Base-by-base conservation (phyloP, 30 jellyfish, hydroid and myxozoan species). In the Phacellophora camtschatica region DNA sequence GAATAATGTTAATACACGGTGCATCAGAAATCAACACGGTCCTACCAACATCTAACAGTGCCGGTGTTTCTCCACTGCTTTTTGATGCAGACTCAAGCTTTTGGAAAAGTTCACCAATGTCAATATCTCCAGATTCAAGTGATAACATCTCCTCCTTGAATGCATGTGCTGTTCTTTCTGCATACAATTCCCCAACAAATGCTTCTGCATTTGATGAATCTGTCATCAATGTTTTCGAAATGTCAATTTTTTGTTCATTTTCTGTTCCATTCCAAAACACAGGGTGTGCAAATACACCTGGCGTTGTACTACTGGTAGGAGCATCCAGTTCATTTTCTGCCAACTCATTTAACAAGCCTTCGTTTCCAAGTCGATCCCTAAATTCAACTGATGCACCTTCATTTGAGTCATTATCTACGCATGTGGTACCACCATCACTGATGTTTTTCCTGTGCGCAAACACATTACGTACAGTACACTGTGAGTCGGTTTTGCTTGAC, bases 21-120 rank as follows among this genome's bases (percentile, higher is more conserved):
- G 50, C 64, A 36, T 32, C 23, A 23, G 45, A 41, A 3, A 64
- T 12, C 13, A 6, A n/a, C 8, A 32, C 76, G 7, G 9, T 74
- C 24, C 33, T 65, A 8, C 39, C 50, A 5, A 46, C 11, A 74
- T 53, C 81, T 16, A 56, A 23, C 37, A 4, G 36, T 32, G 50
- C 37, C 48, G 8, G 37, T 7, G 43, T 36, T 24, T 58, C 70
- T 15, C 63, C 66, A 28, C 75, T 66, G 53, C 71, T 55, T 46
- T 55, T 62, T 13, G 69, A 42, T 9, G 91, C 80, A 15, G 84
- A 59, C 37, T 80, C 91, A 25, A 80, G 91, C 24, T 66, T 65
- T 5, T 78, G 78, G 19, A 59, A 48, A 13, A 80, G 91, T 66
- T 80, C 91, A 20, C 0, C n/a, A 16, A 55, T 64, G 27, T 80